These are phyloP conservation scores for Corythoichthys haematopterus DNA, from an alignment of 2,113 vertebrate genomes.

Conservation along the genomic window DNA sequence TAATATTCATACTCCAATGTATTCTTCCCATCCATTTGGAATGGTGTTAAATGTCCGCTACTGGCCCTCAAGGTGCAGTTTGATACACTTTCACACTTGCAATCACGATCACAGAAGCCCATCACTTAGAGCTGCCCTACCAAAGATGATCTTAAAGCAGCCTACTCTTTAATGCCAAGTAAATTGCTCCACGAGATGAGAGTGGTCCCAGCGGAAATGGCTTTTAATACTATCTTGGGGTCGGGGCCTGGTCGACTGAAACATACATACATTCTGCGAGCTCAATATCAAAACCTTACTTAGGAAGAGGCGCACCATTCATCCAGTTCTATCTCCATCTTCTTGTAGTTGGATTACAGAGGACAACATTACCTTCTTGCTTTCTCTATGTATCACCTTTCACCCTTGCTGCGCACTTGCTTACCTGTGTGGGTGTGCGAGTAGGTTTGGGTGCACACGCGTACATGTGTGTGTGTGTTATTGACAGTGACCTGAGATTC, in stretches of 20 bases:
- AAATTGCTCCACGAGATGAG: constrained; percentile 4
- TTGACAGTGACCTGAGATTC: constrained; percentile 40
- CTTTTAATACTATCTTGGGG: constrained; percentile 15
- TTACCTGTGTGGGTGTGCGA: neutral
- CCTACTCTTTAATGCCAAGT: constrained; percentile 5
- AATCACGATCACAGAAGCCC: neutral
- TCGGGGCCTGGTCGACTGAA: constrained; percentile 33
- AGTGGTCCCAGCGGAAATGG: neutral
- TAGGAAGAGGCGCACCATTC: constrained; percentile 15
- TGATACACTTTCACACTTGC: constrained; percentile 2
- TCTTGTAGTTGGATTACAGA: constrained; percentile 8
- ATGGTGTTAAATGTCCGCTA: neutral
- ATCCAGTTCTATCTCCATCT: constrained; percentile 22
- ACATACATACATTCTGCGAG: constrained; percentile 8
- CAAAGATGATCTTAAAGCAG: constrained; percentile 3
- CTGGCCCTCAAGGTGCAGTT: neutral
- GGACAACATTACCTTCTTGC: constrained; percentile 1
- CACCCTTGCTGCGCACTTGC: constrained; percentile 15
- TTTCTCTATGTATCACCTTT: constrained; percentile 40
- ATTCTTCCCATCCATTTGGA: neutral
- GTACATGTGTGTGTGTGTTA: constrained; percentile 13
- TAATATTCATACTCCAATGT: neutral
- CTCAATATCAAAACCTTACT: constrained; percentile 33
- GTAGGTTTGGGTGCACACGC: neutral
- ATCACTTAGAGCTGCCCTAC: neutral